phyloP scores from a whole-genome alignment of 2,888 invertebrate genomes.

The Leptodirus hochenwartii region DNA sequence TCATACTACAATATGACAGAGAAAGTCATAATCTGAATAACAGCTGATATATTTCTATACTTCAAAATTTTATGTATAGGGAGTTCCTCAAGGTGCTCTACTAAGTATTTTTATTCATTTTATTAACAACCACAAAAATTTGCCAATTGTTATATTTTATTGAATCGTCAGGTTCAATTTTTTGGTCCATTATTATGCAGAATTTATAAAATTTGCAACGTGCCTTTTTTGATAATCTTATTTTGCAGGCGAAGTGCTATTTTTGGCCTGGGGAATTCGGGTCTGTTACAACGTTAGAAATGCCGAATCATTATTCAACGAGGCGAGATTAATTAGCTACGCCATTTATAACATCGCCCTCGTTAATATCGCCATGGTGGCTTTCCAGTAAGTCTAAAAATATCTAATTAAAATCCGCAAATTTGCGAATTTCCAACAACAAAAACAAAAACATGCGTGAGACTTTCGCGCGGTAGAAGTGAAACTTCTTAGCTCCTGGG shows the following conservation, averaged over 20 bases:
- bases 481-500: too few species aligned
- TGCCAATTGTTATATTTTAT: not conserved
- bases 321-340: constrained; percentile 81
- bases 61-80: too few species aligned
- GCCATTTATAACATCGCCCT: constrained; percentile 89
- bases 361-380: constrained; percentile 82
- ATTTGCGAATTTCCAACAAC: too few species aligned
- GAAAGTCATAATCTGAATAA: too few species aligned
- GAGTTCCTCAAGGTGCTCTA: not conserved
- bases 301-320: constrained; percentile 84
- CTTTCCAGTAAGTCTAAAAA: constrained; percentile 61
- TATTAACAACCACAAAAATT: not conserved
- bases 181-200: too few species aligned
- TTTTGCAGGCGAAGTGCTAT: constrained; percentile 53
- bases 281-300: constrained; percentile 77
- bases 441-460: too few species aligned
- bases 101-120: not conserved
- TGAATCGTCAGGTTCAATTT: not conserved
- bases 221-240: too few species aligned
- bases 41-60: too few species aligned
- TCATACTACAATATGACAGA: too few species aligned
- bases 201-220: too few species aligned
- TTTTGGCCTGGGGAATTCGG: constrained; percentile 68
- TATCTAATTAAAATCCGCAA: not conserved
- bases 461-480: too few species aligned